These are phyloP conservation scores for Zelostemma sp. DNA, from an alignment of 1,140 invertebrate genomes.

Conservation along the genomic window DNA sequence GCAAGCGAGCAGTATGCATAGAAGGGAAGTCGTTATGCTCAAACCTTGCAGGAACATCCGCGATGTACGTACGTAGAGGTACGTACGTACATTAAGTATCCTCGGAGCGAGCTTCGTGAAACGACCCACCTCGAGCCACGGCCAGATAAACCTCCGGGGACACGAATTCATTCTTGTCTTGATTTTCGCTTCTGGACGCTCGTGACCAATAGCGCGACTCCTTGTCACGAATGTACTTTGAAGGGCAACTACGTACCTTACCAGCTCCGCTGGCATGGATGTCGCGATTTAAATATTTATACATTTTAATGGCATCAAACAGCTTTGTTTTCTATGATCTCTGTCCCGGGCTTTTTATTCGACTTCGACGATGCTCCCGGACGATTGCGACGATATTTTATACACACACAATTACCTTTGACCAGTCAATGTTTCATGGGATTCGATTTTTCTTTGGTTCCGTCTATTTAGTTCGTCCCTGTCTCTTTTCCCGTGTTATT, in stretches of 20 bases:
- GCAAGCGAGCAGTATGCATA: conserved; percentile 43
- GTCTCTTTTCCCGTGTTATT: too few relatives aligned
- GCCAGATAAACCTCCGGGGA: conserved; percentile 42
- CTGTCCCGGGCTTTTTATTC: not conserved
- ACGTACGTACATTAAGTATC: conserved; percentile 44
- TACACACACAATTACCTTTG: too few relatives aligned
- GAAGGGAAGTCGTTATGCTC: conserved; percentile 47
- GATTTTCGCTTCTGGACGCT: conserved; percentile 47
- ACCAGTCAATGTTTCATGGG: too few relatives aligned
- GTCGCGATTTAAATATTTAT: conserved; percentile 21
- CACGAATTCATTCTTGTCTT: conserved; percentile 53
- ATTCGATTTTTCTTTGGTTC: too few relatives aligned
- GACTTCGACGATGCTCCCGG: not conserved
- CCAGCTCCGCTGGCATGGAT: conserved; percentile 18
- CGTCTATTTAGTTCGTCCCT: too few relatives aligned
- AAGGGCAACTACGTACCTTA: conserved; percentile 16
- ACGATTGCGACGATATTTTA: too few relatives aligned
- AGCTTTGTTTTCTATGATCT: conserved; percentile 2
- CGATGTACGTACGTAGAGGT: conserved; percentile 19
- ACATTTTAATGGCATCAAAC: conserved; percentile 4
- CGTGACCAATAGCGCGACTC: conserved; percentile 44
- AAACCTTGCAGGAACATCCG: conserved; percentile 39
- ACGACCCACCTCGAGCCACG: conserved; percentile 37
- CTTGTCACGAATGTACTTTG: conserved; percentile 40
- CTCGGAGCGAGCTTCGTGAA: conserved; percentile 39